Evolutionary conservation across 2,797 vertebrate genomes (phyloP), one percentile per base, ranked within the genome.

Genomic region (Enoplosus armatus): DNA sequence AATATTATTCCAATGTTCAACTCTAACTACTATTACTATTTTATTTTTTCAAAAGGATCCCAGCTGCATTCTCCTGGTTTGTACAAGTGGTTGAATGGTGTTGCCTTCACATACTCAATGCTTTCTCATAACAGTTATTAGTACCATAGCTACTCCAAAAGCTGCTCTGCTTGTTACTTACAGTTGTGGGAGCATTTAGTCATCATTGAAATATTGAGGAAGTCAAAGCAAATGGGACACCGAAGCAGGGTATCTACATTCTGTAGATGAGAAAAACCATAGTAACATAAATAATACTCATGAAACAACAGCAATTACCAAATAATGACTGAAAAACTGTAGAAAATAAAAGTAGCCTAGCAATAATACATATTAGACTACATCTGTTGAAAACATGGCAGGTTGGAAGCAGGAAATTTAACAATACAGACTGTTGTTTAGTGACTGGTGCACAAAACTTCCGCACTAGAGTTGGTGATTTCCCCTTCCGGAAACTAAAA

Each of bases 181-280:
- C 97, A 98, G 88, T 97, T 98, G 87, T 98, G 97, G 14, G 97
- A 98, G 79, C 97, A 98, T 84, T 96, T 96, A 16, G 97, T 96
- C 92, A 98, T 97, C 97, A 98, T 95, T 12, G 97, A 91, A 75
- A 97, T 97, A 85, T 94, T 96, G 89, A 97, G 93, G 86, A 95
- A 97, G 29, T 98, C 97, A 51, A 98, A 98, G 91, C 97, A 98
- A 79, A 98, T 97, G 2, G 97, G 97, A 91, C 97, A 98, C 1
- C 96, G 95, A 22, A 98, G 91, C 85, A 98, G 87, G 22, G 95
- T 72, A 47, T 98, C 97, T 6, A 98, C 20, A 71, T 90, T 89
- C 97, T 98, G 93, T 24, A 81, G 55, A 93, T 6, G 22, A 67
- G 59, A 51, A 75, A 86, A 84, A 56, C 6, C 24, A 68, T 27